Conservation (phyloP, 2,113 vertebrate species). For the Marcusenius ussheri region DNA sequence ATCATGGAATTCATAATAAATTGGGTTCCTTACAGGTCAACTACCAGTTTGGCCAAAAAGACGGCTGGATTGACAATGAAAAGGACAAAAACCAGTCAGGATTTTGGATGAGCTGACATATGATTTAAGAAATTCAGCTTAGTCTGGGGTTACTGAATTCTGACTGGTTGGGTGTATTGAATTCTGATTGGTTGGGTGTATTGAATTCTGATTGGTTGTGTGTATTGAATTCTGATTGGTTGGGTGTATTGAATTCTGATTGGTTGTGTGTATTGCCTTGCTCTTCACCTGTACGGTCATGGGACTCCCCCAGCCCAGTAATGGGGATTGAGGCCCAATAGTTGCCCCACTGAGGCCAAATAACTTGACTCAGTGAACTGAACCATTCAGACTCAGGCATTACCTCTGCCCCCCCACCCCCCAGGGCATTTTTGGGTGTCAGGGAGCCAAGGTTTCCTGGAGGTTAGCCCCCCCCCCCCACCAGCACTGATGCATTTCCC, state of each 20-base stretch:
- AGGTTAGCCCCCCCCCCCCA: neutral
- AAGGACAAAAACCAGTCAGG: neutral
- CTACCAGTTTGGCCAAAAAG: neutral
- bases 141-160: neutral
- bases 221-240: neutral
- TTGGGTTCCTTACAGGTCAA: neutral
- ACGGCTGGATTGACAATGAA: neutral
- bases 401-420: neutral
- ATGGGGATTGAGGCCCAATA: neutral
- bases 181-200: neutral
- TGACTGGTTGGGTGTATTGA: neutral
- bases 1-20: neutral
- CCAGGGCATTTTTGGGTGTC: neutral
- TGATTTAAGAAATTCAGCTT: neutral
- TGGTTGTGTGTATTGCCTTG: neutral
- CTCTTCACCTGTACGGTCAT: neutral
- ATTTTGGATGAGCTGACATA: neutral
- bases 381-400: neutral
- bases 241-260: neutral
- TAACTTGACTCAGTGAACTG: neutral
- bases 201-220: no score
- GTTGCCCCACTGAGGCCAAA: neutral
- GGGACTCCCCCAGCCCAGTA: neutral
- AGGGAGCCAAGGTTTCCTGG: neutral
- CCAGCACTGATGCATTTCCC: neutral